phyloP scores from a whole-genome alignment of 2,888 invertebrate species.

The Arenicola marina region DNA sequence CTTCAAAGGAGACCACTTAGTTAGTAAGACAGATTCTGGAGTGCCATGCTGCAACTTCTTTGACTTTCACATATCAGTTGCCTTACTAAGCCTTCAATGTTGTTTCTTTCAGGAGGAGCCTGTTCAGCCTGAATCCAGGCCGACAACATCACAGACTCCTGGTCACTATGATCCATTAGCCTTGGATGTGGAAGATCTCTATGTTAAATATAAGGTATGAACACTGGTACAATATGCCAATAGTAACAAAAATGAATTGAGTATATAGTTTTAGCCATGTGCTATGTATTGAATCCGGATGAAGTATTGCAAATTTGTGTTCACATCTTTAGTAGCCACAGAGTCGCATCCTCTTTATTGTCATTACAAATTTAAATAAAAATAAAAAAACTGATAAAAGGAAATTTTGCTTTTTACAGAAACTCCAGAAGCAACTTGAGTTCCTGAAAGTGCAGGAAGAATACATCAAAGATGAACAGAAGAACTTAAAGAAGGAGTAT shows the following conservation, averaged over 20 bases:
- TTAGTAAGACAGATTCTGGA: too few species aligned
- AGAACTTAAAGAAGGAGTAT: conserved; percentile 97
- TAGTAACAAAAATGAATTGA: too few species aligned
- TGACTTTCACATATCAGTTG: too few species aligned
- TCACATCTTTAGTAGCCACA: too few species aligned
- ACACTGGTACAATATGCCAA: not conserved
- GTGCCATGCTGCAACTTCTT: too few species aligned
- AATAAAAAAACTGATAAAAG: not conserved
- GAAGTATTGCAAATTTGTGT: too few species aligned
- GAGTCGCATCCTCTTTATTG: not conserved
- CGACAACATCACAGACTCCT: conserved; percentile 60
- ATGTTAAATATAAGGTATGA: conserved; percentile 88
- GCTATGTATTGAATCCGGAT: too few species aligned
- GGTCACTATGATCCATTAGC: conserved; percentile 42
- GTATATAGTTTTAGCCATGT: too few species aligned
- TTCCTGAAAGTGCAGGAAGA: conserved; percentile 99
- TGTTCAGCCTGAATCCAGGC: conserved; percentile 44
- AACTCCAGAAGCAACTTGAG: conserved; percentile 85
- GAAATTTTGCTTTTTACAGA: conserved; percentile 65
- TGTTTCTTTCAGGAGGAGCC: conserved; percentile 44
- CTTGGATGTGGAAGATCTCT: conserved; percentile 87
- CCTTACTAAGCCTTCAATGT: too few species aligned
- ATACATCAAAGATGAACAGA: conserved; percentile 98
- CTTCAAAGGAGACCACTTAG: too few species aligned
- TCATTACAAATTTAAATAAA: not conserved